Evolutionary conservation across 2,113 vertebrate species (phyloP), one percentile per base, ranked within the genome.

Genomic region (Hyperopisus bebe): DNA sequence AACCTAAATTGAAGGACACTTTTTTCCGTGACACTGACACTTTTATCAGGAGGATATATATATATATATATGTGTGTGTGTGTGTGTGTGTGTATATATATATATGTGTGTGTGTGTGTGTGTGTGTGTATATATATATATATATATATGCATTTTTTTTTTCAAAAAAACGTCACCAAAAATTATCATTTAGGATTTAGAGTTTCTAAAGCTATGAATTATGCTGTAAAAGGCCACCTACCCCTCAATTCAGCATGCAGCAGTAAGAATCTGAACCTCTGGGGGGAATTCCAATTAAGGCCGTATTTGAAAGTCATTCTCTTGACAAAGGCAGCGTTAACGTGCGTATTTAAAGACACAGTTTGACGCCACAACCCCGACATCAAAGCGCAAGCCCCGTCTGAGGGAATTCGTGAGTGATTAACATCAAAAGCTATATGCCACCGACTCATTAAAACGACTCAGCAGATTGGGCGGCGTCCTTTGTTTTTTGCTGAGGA

Each of bases 291-390:
- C 55, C 87, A 88, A 88, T 62, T 88, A 88, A 74, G 39, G 5
- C 87, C 15, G 10, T 55, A 88, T 70, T 70, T 88, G 47, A 70
- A 88, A 88, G 62, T 70, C 87, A 58, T 70, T 88, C 62, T 70
- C 21, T 31, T 47, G 39, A 88, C 87, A 62, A 62, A 62, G 42
- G 39, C 31, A 44, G 31, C 39, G 87, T 66, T 66, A 88, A 66
- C 53, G 66, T 48, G 62, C 7, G 62, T 62, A 27, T 74, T 88
- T 74, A 46, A 70, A 88, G 87, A 74, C 51, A 62, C 87, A 46
- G 35, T 50, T 58, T 88, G 87, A 62, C 55, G 87, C 42, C 55
- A 17, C 42, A 17, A 5, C 87, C 31, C 53, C 11, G 1, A 44
- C 87, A 44, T 21, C 87, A 62, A 62, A 55, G 19, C 17, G 3